Conservation (phyloP, 2,113 vertebrate species). For the Saimiri boliviensis region DNA sequence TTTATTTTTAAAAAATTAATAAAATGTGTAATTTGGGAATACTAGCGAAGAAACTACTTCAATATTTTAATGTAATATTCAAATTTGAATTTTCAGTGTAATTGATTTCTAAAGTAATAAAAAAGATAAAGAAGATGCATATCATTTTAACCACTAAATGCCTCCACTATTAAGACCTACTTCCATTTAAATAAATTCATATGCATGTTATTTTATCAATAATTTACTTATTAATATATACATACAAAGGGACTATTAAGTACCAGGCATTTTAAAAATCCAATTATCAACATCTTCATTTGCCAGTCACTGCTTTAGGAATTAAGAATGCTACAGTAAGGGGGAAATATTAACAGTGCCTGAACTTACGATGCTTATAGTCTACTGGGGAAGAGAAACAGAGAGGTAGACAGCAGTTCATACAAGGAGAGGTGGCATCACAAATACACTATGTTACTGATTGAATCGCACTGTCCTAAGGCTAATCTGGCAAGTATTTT, state of each 20-base stretch:
- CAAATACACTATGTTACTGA: neutral
- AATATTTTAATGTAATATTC: slow-evolving; percentile 23
- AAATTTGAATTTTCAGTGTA: neutral
- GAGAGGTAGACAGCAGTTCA: neutral
- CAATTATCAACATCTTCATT: neutral
- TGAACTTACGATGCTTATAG: neutral
- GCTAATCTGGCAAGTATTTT: neutral
- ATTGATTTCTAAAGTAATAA: slow-evolving; percentile 43
- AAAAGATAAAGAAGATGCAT: neutral
- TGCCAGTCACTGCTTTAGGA: neutral
- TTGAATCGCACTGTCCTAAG: neutral
- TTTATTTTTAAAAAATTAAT: slow-evolving; percentile 28
- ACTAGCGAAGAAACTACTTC: neutral
- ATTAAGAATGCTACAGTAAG: neutral
- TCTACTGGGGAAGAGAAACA: neutral
- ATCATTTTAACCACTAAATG: neutral
- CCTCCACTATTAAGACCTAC: neutral
- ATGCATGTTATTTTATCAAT: neutral
- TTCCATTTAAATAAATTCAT: neutral
- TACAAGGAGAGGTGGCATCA: neutral
- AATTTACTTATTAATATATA: neutral
- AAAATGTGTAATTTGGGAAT: neutral
- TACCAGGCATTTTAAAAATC: neutral
- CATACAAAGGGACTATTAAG: neutral
- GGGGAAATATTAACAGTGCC: neutral